Evolutionary conservation across 2,888 invertebrate species (phyloP).

Genomic region (Agrochola lota): DNA sequence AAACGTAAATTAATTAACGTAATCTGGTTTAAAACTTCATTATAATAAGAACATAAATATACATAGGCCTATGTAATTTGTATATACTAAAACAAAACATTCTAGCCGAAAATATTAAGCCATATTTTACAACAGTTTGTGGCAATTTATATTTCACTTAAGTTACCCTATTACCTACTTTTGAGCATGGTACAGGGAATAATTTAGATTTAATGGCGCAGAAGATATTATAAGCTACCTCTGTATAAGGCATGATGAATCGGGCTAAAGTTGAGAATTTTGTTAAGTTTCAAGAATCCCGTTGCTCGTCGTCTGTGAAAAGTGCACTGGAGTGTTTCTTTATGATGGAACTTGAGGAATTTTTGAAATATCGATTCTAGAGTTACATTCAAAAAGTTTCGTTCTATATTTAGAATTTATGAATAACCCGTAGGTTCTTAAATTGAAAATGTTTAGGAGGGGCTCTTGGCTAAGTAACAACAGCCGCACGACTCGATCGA

Average conservation of each 20-base stretch:
- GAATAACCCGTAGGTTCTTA: slow-evolving; percentile 21
- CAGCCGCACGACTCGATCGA: no score
- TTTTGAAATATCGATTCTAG: slow-evolving; percentile 83
- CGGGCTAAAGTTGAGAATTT: slow-evolving; percentile 81
- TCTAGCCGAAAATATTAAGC: slow-evolving; percentile 38
- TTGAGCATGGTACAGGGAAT: slow-evolving; percentile 76
- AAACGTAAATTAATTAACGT: slow-evolving; percentile 13
- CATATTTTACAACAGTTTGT: slow-evolving; percentile 57
- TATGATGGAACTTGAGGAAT: slow-evolving; percentile 83
- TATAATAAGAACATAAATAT: slow-evolving; percentile 27
- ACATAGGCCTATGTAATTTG: slow-evolving; percentile 33
- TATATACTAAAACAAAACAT: slow-evolving; percentile 49
- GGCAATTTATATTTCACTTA: slow-evolving; percentile 59
- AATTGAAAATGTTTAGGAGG: slow-evolving; percentile 1
- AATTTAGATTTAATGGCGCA: slow-evolving; percentile 83
- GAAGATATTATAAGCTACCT: slow-evolving; percentile 84
- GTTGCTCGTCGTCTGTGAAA: slow-evolving; percentile 79
- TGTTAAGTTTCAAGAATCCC: slow-evolving; percentile 81
- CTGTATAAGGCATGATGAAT: slow-evolving; percentile 83
- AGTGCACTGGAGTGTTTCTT: slow-evolving; percentile 86
- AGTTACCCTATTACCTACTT: slow-evolving; percentile 66
- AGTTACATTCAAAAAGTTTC: slow-evolving; percentile 73
- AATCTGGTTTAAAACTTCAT: slow-evolving; percentile 8
- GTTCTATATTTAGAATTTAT: slow-evolving; percentile 69
- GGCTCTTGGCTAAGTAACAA: no score